Percentiles rank a stretch among this genome's conserved stretches.
Conservation (phyloP, 2,797 vertebrate genomes). For the Peromyscus nudipes region DNA sequence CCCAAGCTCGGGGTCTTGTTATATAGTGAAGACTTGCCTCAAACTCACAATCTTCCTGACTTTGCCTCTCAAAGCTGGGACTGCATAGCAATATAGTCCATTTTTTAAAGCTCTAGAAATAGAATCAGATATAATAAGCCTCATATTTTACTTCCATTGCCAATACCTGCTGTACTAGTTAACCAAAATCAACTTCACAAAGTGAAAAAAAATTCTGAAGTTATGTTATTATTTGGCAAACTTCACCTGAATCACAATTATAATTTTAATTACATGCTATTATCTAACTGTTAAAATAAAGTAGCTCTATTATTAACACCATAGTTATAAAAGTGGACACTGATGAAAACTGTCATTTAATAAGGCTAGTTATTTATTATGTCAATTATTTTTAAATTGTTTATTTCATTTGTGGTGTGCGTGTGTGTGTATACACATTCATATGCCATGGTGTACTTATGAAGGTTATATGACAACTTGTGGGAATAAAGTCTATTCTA, state of each 20-base stretch:
- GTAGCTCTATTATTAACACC: not conserved
- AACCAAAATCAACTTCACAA: slow-evolving; percentile 51
- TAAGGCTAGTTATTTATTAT: not conserved
- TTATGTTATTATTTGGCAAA: slow-evolving; percentile 11
- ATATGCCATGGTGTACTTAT: not conserved
- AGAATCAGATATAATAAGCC: slow-evolving; percentile 60
- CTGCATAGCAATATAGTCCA: not conserved
- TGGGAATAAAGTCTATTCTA: not conserved
- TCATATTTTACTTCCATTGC: slow-evolving; percentile 12
- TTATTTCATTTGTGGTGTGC: no score
- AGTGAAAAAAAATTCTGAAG: slow-evolving; percentile 25
- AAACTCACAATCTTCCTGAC: not conserved
- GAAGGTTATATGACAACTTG: not conserved
- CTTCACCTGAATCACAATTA: slow-evolving; percentile 28
- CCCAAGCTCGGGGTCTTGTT: not conserved
- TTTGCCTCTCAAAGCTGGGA: not conserved
- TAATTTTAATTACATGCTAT: slow-evolving; percentile 48
- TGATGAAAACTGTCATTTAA: slow-evolving; percentile 61
- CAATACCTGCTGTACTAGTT: not conserved
- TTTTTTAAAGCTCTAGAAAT: slow-evolving; percentile 32
- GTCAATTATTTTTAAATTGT: no score
- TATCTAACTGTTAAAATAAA: not conserved
- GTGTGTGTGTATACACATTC: not conserved
- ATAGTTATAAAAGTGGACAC: not conserved
- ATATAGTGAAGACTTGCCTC: not conserved